Percentiles rank a stretch among this genome's conserved stretches.
Conservation (phyloP, 2,797 vertebrate genomes). For the Sebastes taczanowskii region DNA sequence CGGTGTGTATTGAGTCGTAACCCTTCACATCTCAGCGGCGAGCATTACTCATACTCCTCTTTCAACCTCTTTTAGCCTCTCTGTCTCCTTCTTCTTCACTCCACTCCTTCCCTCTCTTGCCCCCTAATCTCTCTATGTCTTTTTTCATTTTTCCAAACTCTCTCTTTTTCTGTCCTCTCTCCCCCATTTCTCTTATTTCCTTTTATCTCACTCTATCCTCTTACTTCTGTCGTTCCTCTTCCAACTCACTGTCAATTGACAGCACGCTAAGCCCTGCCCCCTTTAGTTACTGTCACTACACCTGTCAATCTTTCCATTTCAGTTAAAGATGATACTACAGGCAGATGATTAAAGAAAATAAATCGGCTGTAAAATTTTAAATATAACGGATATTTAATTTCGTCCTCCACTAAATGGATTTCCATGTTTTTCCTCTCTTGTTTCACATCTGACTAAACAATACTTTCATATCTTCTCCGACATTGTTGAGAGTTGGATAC, state of each 20-base stretch:
- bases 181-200: background rate
- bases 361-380: background rate
- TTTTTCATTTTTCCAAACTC: background rate
- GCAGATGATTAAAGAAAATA: background rate
- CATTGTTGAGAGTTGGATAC: background rate
- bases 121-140: background rate
- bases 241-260: background rate
- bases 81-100: background rate
- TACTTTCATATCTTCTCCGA: conserved; percentile 1
- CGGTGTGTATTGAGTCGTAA: conserved; percentile 26
- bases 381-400: background rate
- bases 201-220: background rate
- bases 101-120: background rate
- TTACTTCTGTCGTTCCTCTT: background rate
- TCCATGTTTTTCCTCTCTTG: background rate
- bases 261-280: background rate
- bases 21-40: conserved; percentile 23
- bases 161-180: background rate
- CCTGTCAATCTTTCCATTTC: background rate
- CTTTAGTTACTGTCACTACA: background rate
- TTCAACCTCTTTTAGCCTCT: background rate
- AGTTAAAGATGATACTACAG: background rate
- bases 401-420: background rate
- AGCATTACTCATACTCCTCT: conserved; percentile 33
- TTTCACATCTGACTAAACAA: conserved; percentile 20